Conservation (phyloP, 2,888 invertebrate genomes). For the Hemicrepidius hirtus region DNA sequence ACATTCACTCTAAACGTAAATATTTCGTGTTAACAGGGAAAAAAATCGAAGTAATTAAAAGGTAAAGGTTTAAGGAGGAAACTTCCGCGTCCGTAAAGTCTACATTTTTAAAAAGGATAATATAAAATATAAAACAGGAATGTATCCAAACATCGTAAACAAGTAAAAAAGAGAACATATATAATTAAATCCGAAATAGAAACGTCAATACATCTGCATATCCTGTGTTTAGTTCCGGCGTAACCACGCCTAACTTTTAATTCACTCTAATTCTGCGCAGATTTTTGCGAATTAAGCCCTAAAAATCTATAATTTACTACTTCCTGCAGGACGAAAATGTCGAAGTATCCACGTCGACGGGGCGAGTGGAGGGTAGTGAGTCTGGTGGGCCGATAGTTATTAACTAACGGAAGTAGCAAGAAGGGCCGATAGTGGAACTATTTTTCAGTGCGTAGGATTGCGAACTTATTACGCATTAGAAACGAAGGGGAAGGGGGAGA, state of each 20-base stretch:
- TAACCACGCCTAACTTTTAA: slow-evolving; percentile 73
- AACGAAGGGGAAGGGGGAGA: slow-evolving; percentile 58
- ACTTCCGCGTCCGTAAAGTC: slow-evolving; percentile 21
- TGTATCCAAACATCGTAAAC: slow-evolving; percentile 63
- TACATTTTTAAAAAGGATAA: slow-evolving; percentile 61
- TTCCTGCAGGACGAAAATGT: slow-evolving; percentile 62
- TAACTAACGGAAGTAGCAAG: slow-evolving; percentile 40
- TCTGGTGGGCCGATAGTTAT: slow-evolving; percentile 49
- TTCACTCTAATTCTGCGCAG: slow-evolving; percentile 72
- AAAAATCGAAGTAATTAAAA: not conserved
- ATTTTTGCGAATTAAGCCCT: slow-evolving; percentile 69
- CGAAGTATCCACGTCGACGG: slow-evolving; percentile 46
- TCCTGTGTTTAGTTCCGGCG: slow-evolving; percentile 61
- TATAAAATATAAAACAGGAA: slow-evolving; percentile 60
- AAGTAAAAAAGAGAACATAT: slow-evolving; percentile 68
- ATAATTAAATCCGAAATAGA: slow-evolving; percentile 72
- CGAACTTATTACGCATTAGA: slow-evolving; percentile 63
- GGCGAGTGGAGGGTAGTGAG: slow-evolving; percentile 57
- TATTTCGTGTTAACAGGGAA: no score
- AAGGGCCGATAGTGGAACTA: slow-evolving; percentile 55
- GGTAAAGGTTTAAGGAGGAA: no score
- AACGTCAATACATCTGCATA: slow-evolving; percentile 71
- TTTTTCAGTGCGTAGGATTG: slow-evolving; percentile 61
- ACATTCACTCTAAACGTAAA: no score
- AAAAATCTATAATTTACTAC: slow-evolving; percentile 71